phyloP scores from a whole-genome alignment of 2,888 invertebrate species.

The Lutraria lutraria region DNA sequence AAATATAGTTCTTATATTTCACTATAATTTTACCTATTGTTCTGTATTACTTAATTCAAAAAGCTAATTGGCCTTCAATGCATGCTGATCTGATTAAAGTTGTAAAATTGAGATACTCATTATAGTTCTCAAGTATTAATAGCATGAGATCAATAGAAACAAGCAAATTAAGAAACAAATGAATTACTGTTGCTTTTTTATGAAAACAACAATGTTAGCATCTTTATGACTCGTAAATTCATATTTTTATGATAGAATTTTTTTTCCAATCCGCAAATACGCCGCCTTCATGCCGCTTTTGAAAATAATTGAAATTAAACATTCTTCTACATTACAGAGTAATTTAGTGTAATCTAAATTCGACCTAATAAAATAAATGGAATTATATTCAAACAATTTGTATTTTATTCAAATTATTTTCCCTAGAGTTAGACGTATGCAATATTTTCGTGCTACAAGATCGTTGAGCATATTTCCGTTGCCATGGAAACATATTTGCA shows the following conservation, averaged over 20 bases:
- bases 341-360: background rate
- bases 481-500: constrained; percentile 19
- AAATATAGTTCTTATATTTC: too few relatives aligned
- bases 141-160: too few relatives aligned
- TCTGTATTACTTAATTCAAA: too few relatives aligned
- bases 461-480: background rate
- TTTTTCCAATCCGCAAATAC: background rate
- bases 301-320: background rate
- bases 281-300: background rate
- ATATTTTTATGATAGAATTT: background rate
- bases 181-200: too few relatives aligned
- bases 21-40: too few relatives aligned
- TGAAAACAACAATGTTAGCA: too few relatives aligned
- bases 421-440: background rate
- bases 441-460: constrained; percentile 10
- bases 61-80: too few relatives aligned
- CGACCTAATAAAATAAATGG: constrained; percentile 11
- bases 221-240: too few relatives aligned
- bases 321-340: background rate
- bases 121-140: too few relatives aligned
- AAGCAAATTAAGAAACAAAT: too few relatives aligned
- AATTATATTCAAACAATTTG: background rate
- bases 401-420: constrained; percentile 22
- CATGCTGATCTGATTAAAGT: too few relatives aligned
- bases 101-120: too few relatives aligned